Evolutionary conservation across 2,888 invertebrate species (phyloP).

Genomic region (Leucophora obtusa): DNA sequence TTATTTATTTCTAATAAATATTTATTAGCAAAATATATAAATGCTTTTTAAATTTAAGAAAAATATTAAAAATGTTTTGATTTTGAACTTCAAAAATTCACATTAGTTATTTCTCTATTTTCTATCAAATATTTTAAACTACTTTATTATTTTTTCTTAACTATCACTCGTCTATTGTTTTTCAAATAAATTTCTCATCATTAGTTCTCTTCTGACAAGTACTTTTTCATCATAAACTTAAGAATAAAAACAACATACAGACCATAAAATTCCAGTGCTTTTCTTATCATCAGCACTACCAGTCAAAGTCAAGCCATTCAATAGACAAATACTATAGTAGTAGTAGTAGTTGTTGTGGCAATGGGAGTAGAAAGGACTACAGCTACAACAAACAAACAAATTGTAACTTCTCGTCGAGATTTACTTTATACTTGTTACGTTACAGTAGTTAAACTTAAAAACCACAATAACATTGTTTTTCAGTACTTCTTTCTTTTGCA

Average conservation of each 20-base stretch:
- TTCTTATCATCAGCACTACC: constrained; percentile 52
- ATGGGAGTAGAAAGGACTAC: neutral
- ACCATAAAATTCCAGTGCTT: constrained; percentile 46
- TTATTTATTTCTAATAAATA: too few relatives aligned
- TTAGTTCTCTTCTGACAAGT: constrained; percentile 62
- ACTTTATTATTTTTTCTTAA: neutral
- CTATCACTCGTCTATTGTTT: constrained; percentile 64
- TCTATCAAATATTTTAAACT: neutral
- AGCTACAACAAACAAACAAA: constrained; percentile 1
- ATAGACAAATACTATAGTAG: constrained; percentile 8
- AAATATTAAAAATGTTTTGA: too few relatives aligned
- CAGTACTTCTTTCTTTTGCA: constrained; percentile 27
- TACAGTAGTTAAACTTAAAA: constrained; percentile 54
- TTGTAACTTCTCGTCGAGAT: constrained; percentile 39
- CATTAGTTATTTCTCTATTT: too few relatives aligned
- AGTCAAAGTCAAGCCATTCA: constrained; percentile 59
- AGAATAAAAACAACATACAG: constrained; percentile 23
- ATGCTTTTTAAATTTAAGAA: too few relatives aligned
- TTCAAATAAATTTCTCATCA: constrained; percentile 55
- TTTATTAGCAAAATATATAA: too few relatives aligned
- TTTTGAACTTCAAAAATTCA: too few relatives aligned
- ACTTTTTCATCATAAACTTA: constrained; percentile 56
- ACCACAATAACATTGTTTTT: constrained; percentile 53
- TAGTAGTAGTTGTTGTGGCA: constrained; percentile 19
- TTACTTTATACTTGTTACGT: constrained; percentile 39